These are phyloP conservation scores for Siniperca knerii DNA, from an alignment of 2,113 vertebrate species.

Conservation along the genomic window DNA sequence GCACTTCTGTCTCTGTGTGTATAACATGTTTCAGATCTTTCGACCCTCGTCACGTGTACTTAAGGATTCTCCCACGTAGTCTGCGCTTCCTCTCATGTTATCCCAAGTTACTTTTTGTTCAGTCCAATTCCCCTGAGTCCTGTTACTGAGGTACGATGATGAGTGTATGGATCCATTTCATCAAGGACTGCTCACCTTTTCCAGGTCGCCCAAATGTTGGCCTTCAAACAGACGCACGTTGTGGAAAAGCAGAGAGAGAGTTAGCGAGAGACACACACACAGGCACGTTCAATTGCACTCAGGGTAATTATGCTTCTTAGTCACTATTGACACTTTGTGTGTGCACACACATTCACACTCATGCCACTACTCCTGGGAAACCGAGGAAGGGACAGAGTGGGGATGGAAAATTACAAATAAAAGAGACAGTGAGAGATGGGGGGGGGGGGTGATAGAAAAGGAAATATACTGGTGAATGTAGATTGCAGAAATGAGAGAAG, in stretches of 20 bases:
- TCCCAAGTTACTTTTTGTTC: slow-evolving; percentile 38
- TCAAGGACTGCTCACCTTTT: slow-evolving; percentile 27
- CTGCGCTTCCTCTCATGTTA: slow-evolving; percentile 21
- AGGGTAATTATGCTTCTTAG: slow-evolving; percentile 13
- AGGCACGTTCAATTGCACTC: neutral
- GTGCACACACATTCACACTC: neutral
- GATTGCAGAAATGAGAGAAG: neutral
- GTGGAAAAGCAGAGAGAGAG: slow-evolving; percentile 12
- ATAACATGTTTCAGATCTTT: neutral
- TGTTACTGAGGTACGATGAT: slow-evolving; percentile 37
- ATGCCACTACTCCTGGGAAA: slow-evolving; percentile 28
- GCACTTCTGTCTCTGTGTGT: neutral
- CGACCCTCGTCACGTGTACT: neutral
- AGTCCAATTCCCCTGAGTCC: slow-evolving; percentile 43
- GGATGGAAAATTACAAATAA: slow-evolving; percentile 15
- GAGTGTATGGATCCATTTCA: slow-evolving; percentile 33
- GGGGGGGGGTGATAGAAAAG: neutral
- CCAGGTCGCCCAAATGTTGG: neutral
- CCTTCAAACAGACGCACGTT: neutral
- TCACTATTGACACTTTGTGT: slow-evolving; percentile 4
- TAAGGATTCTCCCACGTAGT: neutral
- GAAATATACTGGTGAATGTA: neutral
- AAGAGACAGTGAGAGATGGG: neutral
- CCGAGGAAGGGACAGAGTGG: neutral
- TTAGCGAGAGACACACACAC: neutral